Conservation (phyloP, 1,140 invertebrate species). For the Cyclargus thomasi region DNA sequence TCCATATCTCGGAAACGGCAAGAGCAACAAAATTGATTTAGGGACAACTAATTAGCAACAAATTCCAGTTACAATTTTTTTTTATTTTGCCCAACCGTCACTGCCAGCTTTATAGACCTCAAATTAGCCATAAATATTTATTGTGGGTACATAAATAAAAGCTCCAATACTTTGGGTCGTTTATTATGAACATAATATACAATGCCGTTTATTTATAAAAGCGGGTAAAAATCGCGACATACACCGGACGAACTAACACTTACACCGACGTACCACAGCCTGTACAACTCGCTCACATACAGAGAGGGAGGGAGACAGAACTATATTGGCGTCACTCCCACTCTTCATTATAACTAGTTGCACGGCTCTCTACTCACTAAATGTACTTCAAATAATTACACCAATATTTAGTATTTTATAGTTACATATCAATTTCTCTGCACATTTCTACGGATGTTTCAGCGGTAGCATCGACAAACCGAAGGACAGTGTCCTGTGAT, state of each 20-base stretch:
- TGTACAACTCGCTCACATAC: slow-evolving; percentile 16
- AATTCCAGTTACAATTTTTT: too few relatives aligned
- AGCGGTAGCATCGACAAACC: not conserved
- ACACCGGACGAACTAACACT: slow-evolving; percentile 58
- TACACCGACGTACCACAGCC: slow-evolving; percentile 34
- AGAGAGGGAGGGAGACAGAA: not conserved
- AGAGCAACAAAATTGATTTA: too few relatives aligned
- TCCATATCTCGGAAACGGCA: too few relatives aligned
- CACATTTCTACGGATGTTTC: not conserved
- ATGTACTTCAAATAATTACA: slow-evolving; percentile 1
- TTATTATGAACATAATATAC: slow-evolving; percentile 75
- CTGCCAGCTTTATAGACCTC: not conserved
- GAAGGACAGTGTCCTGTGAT: not conserved
- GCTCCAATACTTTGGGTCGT: slow-evolving; percentile 46
- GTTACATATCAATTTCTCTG: not conserved
- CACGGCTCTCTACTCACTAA: not conserved
- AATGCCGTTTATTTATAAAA: slow-evolving; percentile 73
- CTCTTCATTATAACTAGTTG: not conserved
- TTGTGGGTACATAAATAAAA: slow-evolving; percentile 10
- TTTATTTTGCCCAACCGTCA: too few relatives aligned
- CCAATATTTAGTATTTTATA: not conserved
- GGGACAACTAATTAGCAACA: too few relatives aligned
- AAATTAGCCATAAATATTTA: not conserved
- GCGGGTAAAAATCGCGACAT: slow-evolving; percentile 66
- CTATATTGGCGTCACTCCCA: not conserved